Conservation (phyloP, 92 coral and sea anemone species). For the Zoanthus gigantus region DNA sequence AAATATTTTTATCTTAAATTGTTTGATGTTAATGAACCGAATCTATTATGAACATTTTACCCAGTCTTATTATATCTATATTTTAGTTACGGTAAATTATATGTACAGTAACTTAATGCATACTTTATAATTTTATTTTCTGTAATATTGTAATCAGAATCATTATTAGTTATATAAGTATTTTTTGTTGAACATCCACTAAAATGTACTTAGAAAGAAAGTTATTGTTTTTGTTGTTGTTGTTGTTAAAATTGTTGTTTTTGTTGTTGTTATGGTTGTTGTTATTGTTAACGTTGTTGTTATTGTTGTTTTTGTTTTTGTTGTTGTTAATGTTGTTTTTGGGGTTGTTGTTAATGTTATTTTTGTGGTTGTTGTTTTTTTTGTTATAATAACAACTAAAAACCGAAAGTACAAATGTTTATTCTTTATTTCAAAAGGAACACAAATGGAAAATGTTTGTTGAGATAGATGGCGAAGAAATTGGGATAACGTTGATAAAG, state of each 20-base stretch:
- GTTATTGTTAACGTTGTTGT: not conserved
- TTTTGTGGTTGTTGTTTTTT: not conserved
- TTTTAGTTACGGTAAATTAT: no score
- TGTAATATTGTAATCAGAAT: no score
- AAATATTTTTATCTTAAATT: no score
- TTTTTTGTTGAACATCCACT: no score
- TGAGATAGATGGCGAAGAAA: slow-evolving; percentile 83
- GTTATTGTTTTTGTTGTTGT: not conserved
- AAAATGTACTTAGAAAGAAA: no score
- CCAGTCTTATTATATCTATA: no score
- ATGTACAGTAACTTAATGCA: no score
- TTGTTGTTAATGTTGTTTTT: no score
- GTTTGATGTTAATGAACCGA: no score
- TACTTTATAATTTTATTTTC: no score
- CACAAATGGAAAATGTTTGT: slow-evolving; percentile 92
- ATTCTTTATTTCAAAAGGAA: slow-evolving; percentile 57
- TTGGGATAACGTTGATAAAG: slow-evolving; percentile 70
- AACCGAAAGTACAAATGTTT: not conserved
- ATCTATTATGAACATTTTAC: no score
- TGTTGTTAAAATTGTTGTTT: not conserved
- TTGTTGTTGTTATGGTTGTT: not conserved
- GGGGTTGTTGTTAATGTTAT: not conserved
- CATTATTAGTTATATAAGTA: no score
- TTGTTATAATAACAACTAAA: not conserved
- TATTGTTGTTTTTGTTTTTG: not conserved